Evolutionary conservation across 2,113 vertebrate genomes (phyloP), one percentile per base, ranked within the genome.

Genomic region (Alosa alosa): DNA sequence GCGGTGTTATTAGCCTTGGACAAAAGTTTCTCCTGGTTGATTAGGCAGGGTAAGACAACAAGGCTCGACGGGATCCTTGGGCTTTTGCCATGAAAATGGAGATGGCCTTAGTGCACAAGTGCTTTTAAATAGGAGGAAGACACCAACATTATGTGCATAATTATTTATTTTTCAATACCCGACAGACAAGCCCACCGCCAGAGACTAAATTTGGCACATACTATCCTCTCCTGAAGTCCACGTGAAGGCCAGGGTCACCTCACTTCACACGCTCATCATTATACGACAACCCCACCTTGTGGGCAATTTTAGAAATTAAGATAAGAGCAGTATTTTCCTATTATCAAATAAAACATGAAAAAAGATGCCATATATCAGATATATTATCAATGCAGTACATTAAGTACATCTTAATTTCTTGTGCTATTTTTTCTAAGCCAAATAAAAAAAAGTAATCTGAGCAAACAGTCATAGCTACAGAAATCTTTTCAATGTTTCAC

Each of bases 41-140:
- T 36, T 72, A 36, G 64, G 25, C 64, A 72, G 64, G 64, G 64
- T 72, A 72, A 72, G 64, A 72, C 64, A 36, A 72, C 64, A 72
- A 0, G 9, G 9, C 8, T 31, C 25, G n/a, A 15, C 9, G 60
- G 60, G n/a, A 68, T 68, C 25, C 25, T 13, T 68, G n/a, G 25
- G 10, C 25, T 10, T 72, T 36, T 25, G 64, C 9, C 25, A 72
- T 4, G 22, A 10, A 36, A 25, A 31, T 1, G 9, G 64, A 11
- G 25, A 31, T 72, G 20, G 20, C 7, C n/a, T 1, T 64, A n/a
- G 57, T 64, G 57, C 22, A 1, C 57, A 36, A 36, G 31, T 31
- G 64, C 25, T 72, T 72, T 72, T 36, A 72, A 17, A 55, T 55
- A 55, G 52, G 52, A 17, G 15, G 0, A 17, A 15, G 17, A 55